These are phyloP conservation scores for Parasteatoda lunata DNA, from an alignment of 2,888 invertebrate genomes.

Conservation along the genomic window DNA sequence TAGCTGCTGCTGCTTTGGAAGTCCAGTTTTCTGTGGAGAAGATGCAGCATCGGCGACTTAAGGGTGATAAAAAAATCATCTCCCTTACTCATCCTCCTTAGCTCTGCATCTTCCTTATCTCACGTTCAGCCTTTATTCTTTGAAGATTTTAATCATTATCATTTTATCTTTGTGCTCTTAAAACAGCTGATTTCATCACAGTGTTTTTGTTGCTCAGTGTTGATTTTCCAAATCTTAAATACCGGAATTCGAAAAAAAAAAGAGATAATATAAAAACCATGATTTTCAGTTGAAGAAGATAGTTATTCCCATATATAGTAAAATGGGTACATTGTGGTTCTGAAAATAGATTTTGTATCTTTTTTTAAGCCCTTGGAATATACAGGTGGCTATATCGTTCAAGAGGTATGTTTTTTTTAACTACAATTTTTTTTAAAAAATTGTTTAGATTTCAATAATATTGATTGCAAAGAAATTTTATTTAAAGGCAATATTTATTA, in stretches of 20 bases:
- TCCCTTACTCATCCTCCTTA: background rate
- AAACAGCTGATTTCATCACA: too few relatives aligned
- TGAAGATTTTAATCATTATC: too few relatives aligned
- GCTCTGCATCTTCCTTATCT: background rate
- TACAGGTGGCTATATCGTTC: background rate
- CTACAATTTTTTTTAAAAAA: too few relatives aligned
- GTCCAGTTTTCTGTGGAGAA: background rate
- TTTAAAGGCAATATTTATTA: too few relatives aligned
- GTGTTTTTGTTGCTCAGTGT: too few relatives aligned
- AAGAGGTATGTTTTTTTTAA: background rate
- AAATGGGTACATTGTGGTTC: background rate
- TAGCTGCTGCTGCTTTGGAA: slow-evolving; percentile 6
- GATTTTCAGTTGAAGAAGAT: background rate
- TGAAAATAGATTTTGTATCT: background rate
- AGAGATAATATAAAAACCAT: background rate
- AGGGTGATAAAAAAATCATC: slow-evolving; percentile 5
- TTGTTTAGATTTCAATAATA: too few relatives aligned
- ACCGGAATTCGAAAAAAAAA: too few relatives aligned
- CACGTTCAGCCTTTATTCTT: background rate
- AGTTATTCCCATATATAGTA: background rate
- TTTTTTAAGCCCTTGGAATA: background rate
- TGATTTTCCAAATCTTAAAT: too few relatives aligned
- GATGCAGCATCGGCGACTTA: background rate
- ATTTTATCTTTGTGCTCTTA: too few relatives aligned
- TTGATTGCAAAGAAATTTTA: too few relatives aligned